Evolutionary conservation across 2,113 vertebrate species (phyloP).

Genomic region (Plecotus auritus): DNA sequence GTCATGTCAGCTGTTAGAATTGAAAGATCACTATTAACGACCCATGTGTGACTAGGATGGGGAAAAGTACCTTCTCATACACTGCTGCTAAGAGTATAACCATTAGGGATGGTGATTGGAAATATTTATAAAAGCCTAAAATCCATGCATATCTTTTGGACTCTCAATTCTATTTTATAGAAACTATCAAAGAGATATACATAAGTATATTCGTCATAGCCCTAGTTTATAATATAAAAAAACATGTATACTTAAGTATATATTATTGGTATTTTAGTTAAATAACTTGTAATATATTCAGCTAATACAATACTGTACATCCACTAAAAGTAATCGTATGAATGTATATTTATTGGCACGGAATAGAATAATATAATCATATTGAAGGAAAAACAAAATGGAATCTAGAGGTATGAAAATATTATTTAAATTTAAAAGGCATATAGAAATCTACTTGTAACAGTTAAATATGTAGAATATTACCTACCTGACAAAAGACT

Average conservation of each 20-base stretch:
- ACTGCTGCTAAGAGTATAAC: neutral
- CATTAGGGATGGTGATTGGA: neutral
- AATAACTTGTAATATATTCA: neutral
- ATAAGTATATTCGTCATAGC: neutral
- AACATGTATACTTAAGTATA: neutral
- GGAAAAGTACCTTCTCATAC: neutral
- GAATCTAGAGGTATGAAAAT: neutral
- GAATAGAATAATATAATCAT: conserved; percentile 1
- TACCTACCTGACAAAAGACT: neutral
- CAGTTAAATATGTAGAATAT: neutral
- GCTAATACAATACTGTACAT: neutral
- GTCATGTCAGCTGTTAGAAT: neutral
- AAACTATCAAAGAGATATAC: neutral
- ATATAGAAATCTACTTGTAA: neutral
- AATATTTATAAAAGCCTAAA: neutral
- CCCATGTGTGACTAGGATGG: neutral
- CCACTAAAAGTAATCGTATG: neutral
- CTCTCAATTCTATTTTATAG: neutral
- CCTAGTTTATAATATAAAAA: conserved; percentile 3
- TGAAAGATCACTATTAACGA: neutral
- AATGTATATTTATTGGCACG: neutral
- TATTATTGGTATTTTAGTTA: neutral
- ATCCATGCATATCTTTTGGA: neutral
- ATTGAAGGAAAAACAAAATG: neutral
- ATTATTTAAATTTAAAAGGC: conserved; percentile 7